A percentile compares a stretch with the other conserved stretches of the same genome.
phyloP scores from a whole-genome alignment of 2,888 invertebrate genomes.

The Anarsia innoxiella region DNA sequence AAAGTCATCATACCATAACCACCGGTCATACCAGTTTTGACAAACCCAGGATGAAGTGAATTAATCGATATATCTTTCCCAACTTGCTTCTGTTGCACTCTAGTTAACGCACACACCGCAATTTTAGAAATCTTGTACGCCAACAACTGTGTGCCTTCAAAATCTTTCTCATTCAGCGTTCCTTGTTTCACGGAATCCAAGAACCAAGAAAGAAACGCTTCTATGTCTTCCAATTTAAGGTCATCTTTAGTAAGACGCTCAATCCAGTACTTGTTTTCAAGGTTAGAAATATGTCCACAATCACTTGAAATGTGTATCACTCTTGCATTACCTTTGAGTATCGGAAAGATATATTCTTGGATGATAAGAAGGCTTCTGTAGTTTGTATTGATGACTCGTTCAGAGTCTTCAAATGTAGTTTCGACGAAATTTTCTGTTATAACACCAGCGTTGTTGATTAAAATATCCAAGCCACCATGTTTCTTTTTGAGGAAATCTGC shows the following conservation, averaged over 20 bases:
- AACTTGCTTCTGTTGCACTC: conserved; percentile 23
- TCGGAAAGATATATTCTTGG: conserved; percentile 26
- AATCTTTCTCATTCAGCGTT: conserved; percentile 24
- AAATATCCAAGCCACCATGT: conserved; percentile 30
- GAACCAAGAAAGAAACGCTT: conserved; percentile 28
- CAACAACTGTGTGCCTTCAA: conserved; percentile 16
- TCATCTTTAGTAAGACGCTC: conserved; percentile 22
- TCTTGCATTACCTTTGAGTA: conserved; percentile 25
- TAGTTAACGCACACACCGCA: conserved; percentile 25
- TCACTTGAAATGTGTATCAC: conserved; percentile 29
- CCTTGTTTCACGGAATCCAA: conserved; percentile 24
- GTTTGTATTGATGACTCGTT: conserved; percentile 26
- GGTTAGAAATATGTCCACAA: conserved; percentile 27
- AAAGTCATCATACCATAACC: conserved; percentile 20
- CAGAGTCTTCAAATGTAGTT: conserved; percentile 27
- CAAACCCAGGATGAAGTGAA: conserved; percentile 29
- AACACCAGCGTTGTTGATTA: conserved; percentile 33
- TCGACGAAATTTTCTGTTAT: conserved; percentile 18
- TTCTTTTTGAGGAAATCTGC: conserved; percentile 24
- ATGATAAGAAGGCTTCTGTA: conserved; percentile 25
- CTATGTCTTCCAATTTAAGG: conserved; percentile 21
- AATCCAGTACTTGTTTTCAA: conserved; percentile 26
- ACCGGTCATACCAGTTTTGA: conserved; percentile 26
- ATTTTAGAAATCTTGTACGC: conserved; percentile 27
- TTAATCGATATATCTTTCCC: conserved; percentile 27